phyloP scores from a whole-genome alignment of 2,888 invertebrate species.

The Serrognathus titanus region DNA sequence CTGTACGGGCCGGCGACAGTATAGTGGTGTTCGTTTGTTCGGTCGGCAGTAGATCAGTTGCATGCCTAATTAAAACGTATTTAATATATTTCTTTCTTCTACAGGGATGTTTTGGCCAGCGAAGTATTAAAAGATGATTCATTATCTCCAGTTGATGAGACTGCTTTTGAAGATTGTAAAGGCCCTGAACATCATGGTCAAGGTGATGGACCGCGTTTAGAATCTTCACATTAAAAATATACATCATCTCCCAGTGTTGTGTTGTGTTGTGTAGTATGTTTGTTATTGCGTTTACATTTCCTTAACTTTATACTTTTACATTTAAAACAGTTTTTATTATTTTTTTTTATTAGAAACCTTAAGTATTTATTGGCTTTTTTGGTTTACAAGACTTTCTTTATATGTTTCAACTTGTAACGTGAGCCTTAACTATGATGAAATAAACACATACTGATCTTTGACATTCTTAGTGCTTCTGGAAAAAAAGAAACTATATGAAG shows the following conservation, averaged over 20 bases:
- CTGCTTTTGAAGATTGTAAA: conserved; percentile 39
- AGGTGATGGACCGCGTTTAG: conserved; percentile 43
- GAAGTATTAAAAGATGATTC: conserved; percentile 38
- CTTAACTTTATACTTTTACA: conserved; percentile 18
- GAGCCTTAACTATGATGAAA: conserved; percentile 11
- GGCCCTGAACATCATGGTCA: conserved; percentile 44
- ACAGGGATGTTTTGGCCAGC: conserved; percentile 44
- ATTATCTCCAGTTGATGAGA: conserved; percentile 23
- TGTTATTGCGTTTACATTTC: conserved; percentile 19
- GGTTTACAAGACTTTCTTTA: not conserved
- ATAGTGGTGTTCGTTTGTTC: too few species aligned
- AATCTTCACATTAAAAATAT: conserved; percentile 19
- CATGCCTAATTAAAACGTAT: not conserved
- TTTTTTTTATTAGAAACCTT: conserved; percentile 15
- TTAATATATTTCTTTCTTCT: conserved; percentile 15
- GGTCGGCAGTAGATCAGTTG: too few species aligned
- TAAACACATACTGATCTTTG: conserved; percentile 3
- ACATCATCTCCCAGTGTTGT: conserved; percentile 16
- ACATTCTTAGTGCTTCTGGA: conserved; percentile 9
- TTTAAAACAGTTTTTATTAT: conserved; percentile 4
- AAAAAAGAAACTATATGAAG: conserved; percentile 1
- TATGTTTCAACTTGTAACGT: conserved; percentile 7
- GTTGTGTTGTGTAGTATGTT: conserved; percentile 20
- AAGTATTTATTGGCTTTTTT: conserved; percentile 18
- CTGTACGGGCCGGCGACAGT: too few species aligned